Base-by-base conservation (phyloP, 2,113 vertebrate species). In the Dicrurus megarhynchus region DNA sequence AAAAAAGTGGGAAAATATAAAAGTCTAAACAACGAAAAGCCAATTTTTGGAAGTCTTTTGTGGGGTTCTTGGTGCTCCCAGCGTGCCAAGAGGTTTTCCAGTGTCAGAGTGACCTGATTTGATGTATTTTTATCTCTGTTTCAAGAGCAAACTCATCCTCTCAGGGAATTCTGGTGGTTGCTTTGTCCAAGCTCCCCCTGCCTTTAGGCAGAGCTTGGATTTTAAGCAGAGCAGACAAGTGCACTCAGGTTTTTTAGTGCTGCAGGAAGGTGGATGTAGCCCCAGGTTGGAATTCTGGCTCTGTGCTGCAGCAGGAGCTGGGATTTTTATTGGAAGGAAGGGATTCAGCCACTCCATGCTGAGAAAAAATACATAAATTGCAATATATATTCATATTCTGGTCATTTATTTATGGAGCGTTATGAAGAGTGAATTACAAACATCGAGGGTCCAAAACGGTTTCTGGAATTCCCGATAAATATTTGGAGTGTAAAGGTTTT, bases 351-450 rank as follows among this genome's bases (percentile, higher is more conserved):
- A 1, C 13, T 33, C 26, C 9, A 1, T 2, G 18, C 28, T 73
- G 33, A 32, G 10, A 22, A 11, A 27, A 69, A 67, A 53, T 8
- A 3, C 0, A 30, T 4, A 16, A 57, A 35, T 39, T 55, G 15
- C 7, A 39, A 18, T 21, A 1, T 11, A 3, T 37, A 6, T 2
- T 57, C 7, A 1, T 21, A 1, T 86, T 59, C 21, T 49, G 76
- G 50, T 26, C 0, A 0, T n/a, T 33, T 73, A 0, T 60, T 86
- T n/a, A 1, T 42, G 39, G 30, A 39, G 1, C 7, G 0, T n/a
- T 28, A 7, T 1, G 20, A 74, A 46, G 20, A 56, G 10, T 3
- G 80, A 68, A 53, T 67, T 60, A 4, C 5, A 49, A 65, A 53
- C 2, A 4, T 4, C 3, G 35, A 35, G 11, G 18, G 39, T 44